A percentile compares a stretch with the other conserved stretches of the same genome.
Evolutionary conservation across 2,888 invertebrate species (phyloP).

Genomic region (Andricus quercusramuli): DNA sequence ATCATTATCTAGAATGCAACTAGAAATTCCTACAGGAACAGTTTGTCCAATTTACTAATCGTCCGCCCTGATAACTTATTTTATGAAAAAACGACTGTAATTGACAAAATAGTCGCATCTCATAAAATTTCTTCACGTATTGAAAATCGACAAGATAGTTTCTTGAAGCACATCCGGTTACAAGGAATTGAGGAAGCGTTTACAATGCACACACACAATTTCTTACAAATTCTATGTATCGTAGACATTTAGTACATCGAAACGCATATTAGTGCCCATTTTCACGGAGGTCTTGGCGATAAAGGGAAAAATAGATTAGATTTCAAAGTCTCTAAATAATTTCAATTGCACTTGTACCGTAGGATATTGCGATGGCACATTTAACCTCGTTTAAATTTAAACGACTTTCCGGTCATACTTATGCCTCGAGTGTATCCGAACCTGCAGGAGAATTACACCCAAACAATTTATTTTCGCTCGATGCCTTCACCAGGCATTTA

Average conservation of each 20-base stretch:
- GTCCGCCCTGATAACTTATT: background rate
- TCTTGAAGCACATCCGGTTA: slow-evolving; percentile 6
- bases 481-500: slow-evolving; percentile 19
- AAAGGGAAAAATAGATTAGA: slow-evolving; percentile 1
- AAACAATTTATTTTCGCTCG: slow-evolving; percentile 36
- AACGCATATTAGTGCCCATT: background rate
- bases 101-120: background rate
- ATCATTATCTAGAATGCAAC: background rate
- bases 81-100: background rate
- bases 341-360: slow-evolving; percentile 1
- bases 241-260: background rate
- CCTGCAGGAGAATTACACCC: slow-evolving; percentile 11
- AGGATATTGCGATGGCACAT: background rate
- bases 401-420: slow-evolving; percentile 15
- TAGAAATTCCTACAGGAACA: background rate
- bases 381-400: slow-evolving; percentile 21
- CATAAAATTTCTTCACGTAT: background rate
- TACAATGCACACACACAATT: slow-evolving; percentile 5
- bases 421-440: background rate
- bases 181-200: slow-evolving; percentile 9
- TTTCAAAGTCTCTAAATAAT: slow-evolving; percentile 19
- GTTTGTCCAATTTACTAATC: background rate
- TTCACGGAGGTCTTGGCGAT: slow-evolving; percentile 11
- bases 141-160: background rate
- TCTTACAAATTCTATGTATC: slow-evolving; percentile 15